Percentiles rank a stretch among this genome's conserved stretches.
phyloP scores from a whole-genome alignment of 2,888 invertebrate species.

The Cheilosia scutellata region DNA sequence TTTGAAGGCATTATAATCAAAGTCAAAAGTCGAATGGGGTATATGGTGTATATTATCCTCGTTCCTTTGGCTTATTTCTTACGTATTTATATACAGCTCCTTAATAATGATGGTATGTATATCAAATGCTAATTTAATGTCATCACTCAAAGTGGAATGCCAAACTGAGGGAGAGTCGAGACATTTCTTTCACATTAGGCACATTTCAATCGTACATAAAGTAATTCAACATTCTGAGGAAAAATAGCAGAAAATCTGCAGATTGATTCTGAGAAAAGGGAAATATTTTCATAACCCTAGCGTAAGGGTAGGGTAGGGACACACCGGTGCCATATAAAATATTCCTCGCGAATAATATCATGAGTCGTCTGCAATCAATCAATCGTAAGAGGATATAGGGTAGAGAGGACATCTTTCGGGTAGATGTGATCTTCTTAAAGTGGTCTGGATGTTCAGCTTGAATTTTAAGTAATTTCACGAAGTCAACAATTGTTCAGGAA shows the following conservation, averaged over 20 bases:
- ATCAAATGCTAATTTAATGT: conserved; percentile 68
- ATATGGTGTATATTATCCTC: no score
- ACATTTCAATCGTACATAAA: conserved; percentile 10
- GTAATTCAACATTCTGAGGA: not conserved
- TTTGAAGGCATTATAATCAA: conserved; percentile 53
- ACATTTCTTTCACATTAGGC: conserved; percentile 55
- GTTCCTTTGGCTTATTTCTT: not conserved
- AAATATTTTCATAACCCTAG: not conserved
- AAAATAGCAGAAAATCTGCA: not conserved
- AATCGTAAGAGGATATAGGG: conserved; percentile 22
- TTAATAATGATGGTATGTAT: conserved; percentile 32
- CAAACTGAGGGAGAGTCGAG: not conserved
- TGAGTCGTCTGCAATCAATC: conserved; percentile 30
- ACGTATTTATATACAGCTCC: conserved; percentile 10
- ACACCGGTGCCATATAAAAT: conserved; percentile 13
- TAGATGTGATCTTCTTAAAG: no score
- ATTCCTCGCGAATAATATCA: conserved; percentile 8
- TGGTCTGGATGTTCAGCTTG: no score
- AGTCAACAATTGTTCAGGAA: no score
- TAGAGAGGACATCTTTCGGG: no score
- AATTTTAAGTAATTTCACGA: no score
- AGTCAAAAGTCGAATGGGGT: not conserved
- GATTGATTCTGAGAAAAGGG: conserved; percentile 10
- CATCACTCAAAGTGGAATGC: conserved; percentile 36
- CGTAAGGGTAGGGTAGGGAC: not conserved